Conservation (phyloP, 2,888 invertebrate genomes). For the Phyllotreta cruciferae region DNA sequence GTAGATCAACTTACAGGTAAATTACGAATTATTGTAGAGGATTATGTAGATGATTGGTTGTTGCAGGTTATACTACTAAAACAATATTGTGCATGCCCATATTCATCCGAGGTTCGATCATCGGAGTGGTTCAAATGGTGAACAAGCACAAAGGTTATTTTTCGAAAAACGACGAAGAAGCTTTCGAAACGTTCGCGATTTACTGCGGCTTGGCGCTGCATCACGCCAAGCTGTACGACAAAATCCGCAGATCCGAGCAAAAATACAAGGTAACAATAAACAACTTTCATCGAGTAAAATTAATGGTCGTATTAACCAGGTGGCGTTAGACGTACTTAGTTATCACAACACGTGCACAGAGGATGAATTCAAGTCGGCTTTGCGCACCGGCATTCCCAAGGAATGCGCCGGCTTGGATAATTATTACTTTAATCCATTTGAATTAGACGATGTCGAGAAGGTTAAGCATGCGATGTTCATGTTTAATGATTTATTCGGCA, state of each 20-base stretch:
- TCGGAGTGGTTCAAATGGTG: constrained; percentile 90
- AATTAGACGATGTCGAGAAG: constrained; percentile 74
- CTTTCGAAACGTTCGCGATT: constrained; percentile 83
- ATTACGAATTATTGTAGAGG: background rate
- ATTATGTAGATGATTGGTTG: background rate
- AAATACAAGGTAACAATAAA: constrained; percentile 71
- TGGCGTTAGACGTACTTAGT: constrained; percentile 72
- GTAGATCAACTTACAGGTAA: constrained; percentile 69
- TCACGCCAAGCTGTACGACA: constrained; percentile 84
- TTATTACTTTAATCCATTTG: constrained; percentile 77
- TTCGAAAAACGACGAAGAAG: constrained; percentile 75
- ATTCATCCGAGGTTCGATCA: constrained; percentile 77
- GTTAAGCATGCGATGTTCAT: constrained; percentile 76
- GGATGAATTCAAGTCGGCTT: constrained; percentile 64
- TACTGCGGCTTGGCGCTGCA: constrained; percentile 87
- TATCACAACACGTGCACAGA: constrained; percentile 83
- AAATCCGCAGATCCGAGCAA: constrained; percentile 82
- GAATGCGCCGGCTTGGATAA: constrained; percentile 60
- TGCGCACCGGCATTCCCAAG: constrained; percentile 49
- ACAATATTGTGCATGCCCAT: constrained; percentile 89
- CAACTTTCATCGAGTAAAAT: background rate
- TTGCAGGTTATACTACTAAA: constrained; percentile 69
- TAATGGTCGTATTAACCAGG: constrained; percentile 19
- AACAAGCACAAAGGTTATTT: constrained; percentile 68
- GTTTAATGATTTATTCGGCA: constrained; percentile 75